These are phyloP conservation scores for Cossypha niveicapilla DNA, from an alignment of 2,797 vertebrate species.

Conservation along the genomic window DNA sequence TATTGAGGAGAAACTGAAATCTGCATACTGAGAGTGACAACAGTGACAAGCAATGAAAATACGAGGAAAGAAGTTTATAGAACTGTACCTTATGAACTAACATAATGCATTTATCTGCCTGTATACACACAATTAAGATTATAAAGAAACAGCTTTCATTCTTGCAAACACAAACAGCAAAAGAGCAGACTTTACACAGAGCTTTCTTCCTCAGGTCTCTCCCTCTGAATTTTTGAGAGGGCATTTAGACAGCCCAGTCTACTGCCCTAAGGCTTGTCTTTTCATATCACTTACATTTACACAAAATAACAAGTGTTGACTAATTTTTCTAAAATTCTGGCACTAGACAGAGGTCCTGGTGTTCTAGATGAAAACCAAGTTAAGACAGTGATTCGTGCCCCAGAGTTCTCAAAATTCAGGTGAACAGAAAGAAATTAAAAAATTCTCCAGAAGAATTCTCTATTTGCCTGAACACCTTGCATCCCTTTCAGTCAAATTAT, in stretches of 20 bases:
- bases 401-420: neutral
- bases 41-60: neutral
- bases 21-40: neutral
- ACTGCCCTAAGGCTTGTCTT: neutral
- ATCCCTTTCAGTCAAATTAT: neutral
- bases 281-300: neutral
- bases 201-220: neutral
- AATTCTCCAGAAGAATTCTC: neutral
- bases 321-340: neutral
- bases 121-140: neutral
- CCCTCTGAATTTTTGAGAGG: neutral
- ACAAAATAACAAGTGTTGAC: neutral
- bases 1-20: neutral
- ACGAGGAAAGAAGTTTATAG: fast-evolving
- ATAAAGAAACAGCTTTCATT: neutral
- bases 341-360: neutral
- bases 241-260: neutral
- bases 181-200: neutral
- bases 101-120: neutral
- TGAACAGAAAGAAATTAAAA: neutral
- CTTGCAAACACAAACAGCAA: neutral
- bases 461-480: neutral
- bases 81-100: neutral
- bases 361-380: neutral
- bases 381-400: neutral